Conservation (phyloP, 2,888 invertebrate species). For the Chrysomela aeneicollis region DNA sequence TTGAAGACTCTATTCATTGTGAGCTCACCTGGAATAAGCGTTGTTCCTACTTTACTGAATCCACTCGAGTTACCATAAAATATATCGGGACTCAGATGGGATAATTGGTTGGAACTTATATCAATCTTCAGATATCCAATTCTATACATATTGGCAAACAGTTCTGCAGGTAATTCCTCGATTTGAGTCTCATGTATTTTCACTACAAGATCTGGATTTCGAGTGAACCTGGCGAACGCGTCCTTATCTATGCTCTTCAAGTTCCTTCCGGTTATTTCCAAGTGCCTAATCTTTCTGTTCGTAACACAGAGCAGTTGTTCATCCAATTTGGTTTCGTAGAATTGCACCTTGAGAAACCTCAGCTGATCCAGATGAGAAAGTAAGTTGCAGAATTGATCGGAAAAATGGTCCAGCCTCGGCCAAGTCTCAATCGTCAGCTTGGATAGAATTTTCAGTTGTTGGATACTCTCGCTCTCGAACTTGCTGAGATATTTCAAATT, state of each 20-base stretch:
- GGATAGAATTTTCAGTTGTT: slow-evolving; percentile 75
- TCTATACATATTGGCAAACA: slow-evolving; percentile 79
- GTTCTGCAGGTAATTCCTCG: slow-evolving; percentile 79
- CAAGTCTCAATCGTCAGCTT: slow-evolving; percentile 77
- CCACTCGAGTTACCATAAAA: slow-evolving; percentile 87
- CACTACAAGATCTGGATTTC: slow-evolving; percentile 78
- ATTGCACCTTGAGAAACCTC: slow-evolving; percentile 77
- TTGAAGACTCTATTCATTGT: too few relatives aligned
- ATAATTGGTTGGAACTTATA: slow-evolving; percentile 81
- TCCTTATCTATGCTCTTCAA: slow-evolving; percentile 78
- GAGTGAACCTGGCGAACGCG: slow-evolving; percentile 78
- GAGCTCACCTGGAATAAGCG: slow-evolving; percentile 80
- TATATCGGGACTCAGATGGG: slow-evolving; percentile 80
- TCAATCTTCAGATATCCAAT: slow-evolving; percentile 84
- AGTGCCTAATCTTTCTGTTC: slow-evolving; percentile 78
- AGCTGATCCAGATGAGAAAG: slow-evolving; percentile 77
- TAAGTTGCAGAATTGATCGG: slow-evolving; percentile 71
- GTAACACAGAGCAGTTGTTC: slow-evolving; percentile 80
- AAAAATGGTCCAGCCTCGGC: slow-evolving; percentile 73
- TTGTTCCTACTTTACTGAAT: slow-evolving; percentile 89
- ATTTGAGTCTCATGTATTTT: slow-evolving; percentile 81
- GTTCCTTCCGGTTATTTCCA: slow-evolving; percentile 81
- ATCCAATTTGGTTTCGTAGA: slow-evolving; percentile 76
- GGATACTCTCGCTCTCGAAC: slow-evolving; percentile 78
- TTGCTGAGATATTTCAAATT: slow-evolving; percentile 76